Base-by-base conservation (phyloP, 2,797 vertebrate species). In the Pangasius mekongensis region DNA sequence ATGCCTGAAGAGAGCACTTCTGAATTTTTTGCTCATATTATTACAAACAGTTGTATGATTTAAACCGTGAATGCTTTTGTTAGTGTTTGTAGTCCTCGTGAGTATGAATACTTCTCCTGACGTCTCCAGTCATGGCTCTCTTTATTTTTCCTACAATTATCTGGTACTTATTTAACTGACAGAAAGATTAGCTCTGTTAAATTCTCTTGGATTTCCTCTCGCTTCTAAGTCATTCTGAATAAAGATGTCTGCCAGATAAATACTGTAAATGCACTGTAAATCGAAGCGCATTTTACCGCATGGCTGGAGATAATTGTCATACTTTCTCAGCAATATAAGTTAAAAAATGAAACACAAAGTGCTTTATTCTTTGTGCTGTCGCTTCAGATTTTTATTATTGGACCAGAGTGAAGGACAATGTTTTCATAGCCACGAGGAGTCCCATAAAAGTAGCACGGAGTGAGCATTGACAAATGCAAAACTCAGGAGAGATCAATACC, bases 391-490 rank as follows among this genome's bases (percentile, higher is more conserved):
- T 82, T 14, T 22, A 43, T 82, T 22, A 60, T 60, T 10, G 22
- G 60, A 60, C 22, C 56, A 39, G 0, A 43, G 36, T n/a, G 18
- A 64, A 88, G 69, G 82, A 86, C 84, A 62, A 36, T 54, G 62
- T 81, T 83, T 89, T 87, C 66, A 86, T 30, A 83, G 82, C 36
- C n/a, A 30, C 13, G 47, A 87, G 36, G 83, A 91, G 86, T 64
- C 69, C 60, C 89, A 82, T 91, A 83, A 87, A 78, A 91, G 76
- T 86, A 81, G 58, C 87, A 66, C 24, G 10, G 82, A 91, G 87
- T 91, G 90, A 89, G 89, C 92, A 80, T 18, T 94, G 94, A 95
- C 94, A 91, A 93, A 95, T 93, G 92, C 89, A 88, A 93, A 93
- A n/a, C 92, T 92, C 86, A 43, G 58, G 88, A 58, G 2, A 33